phyloP scores from a whole-genome alignment of 2,888 invertebrate species.

The Oscheius onirici region DNA sequence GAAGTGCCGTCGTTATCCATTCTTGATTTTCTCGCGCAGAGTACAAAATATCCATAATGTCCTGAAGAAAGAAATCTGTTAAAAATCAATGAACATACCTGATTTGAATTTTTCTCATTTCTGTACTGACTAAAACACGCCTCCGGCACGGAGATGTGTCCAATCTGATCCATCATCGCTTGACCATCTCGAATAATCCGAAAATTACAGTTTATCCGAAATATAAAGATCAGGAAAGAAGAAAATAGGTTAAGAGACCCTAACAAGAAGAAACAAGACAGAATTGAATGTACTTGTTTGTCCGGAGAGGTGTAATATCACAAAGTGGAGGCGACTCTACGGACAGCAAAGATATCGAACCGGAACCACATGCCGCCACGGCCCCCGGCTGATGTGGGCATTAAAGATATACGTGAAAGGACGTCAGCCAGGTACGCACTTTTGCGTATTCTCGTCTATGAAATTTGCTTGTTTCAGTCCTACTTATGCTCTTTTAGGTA shows the following conservation, averaged over 20 bases:
- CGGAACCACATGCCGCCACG: conserved; percentile 29
- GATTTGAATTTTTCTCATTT: conserved; percentile 8
- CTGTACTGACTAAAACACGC: conserved; percentile 12
- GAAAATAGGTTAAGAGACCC: neutral
- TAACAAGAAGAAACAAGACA: neutral
- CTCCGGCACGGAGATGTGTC: conserved; percentile 27
- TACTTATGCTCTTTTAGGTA: too few species aligned
- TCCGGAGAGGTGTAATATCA: conserved; percentile 22
- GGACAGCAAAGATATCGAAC: conserved; percentile 33
- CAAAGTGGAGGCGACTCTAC: conserved; percentile 29
- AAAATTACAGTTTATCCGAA: neutral
- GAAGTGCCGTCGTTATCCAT: conserved; percentile 34
- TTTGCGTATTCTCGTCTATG: too few species aligned
- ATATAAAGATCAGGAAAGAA: neutral
- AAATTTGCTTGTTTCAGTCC: too few species aligned
- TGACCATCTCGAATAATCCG: neutral
- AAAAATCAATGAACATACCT: conserved; percentile 3
- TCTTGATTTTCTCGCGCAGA: conserved; percentile 34
- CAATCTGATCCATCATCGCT: conserved; percentile 5
- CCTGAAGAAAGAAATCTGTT: conserved; percentile 28
- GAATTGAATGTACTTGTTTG: conserved; percentile 20
- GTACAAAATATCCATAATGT: conserved; percentile 37
- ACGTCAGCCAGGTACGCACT: neutral
- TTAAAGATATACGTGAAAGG: conserved; percentile 1
- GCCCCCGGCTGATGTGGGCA: neutral